Percentiles rank a stretch among this genome's conserved stretches.
phyloP scores from a whole-genome alignment of 2,113 vertebrate species.

The Dasypus novemcinctus region DNA sequence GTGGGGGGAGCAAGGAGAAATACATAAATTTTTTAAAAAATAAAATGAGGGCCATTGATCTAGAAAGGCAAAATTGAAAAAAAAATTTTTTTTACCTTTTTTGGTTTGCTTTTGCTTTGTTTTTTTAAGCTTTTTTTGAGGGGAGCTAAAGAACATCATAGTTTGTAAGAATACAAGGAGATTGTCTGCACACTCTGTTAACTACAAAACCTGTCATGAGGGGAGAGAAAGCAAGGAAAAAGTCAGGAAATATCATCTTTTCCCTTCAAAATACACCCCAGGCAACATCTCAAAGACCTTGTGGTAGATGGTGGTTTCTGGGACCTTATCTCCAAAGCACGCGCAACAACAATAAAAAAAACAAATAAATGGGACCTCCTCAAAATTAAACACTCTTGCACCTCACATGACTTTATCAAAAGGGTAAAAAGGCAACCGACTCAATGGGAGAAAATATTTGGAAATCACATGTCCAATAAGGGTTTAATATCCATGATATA shows the following conservation, averaged over 20 bases:
- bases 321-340: too few relatives aligned
- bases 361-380: too few relatives aligned
- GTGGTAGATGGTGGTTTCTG: too few relatives aligned
- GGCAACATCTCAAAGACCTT: not conserved
- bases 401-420: too few relatives aligned
- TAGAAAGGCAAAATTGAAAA: constrained; percentile 11
- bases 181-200: not conserved
- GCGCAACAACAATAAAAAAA: too few relatives aligned
- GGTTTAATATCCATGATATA: too few relatives aligned
- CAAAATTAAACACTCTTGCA: too few relatives aligned
- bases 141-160: not conserved
- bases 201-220: not conserved
- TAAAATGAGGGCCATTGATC: not conserved
- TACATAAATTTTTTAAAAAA: too few relatives aligned
- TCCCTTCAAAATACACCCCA: not conserved
- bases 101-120: not conserved
- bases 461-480: too few relatives aligned
- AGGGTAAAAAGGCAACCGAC: too few relatives aligned
- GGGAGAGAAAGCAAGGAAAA: not conserved
- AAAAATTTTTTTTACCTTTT: not conserved
- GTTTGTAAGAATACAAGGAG: not conserved
- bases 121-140: not conserved
- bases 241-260: not conserved
- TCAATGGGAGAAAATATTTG: too few relatives aligned
- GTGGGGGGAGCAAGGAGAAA: too few relatives aligned